Evolutionary conservation across 2,888 invertebrate genomes (phyloP), one percentile per base, ranked within the genome.

Genomic region (Philopedon plagiatum): DNA sequence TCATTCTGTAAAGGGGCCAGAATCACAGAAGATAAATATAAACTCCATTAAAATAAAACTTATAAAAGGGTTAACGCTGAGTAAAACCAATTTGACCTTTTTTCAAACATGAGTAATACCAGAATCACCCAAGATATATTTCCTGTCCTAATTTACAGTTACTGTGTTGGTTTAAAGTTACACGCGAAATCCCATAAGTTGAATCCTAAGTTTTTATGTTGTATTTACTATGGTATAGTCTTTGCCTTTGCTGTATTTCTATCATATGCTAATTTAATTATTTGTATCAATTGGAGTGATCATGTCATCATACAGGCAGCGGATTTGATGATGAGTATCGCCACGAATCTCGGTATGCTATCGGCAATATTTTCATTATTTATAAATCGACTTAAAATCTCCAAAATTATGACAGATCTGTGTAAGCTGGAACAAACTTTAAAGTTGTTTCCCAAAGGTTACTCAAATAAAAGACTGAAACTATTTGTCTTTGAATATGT

Each of bases 271-370:
- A 74, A 71, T 58, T 67, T 71, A 13, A 29, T 44, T 37, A 39
- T 61, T 11, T 58, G 37, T 3, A 41, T 77, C 7, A 60, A 73
- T 72, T 2, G 65, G 15, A 15, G 32, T 5, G 60, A 62, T 11
- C 75, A 77, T 51, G 39, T 69, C 7, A 65, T 76, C n/a, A 71
- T 71, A 4, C 76, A 77, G 63, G 44, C 74, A 39, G 74, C 74
- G 15, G 75, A 76, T 61, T 62, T 74, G 13, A 34, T 77, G 21
- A 70, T 68, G 34, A 61, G 60, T 37, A 21, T 76, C 7, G 73
- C 75, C 15, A 74, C 65, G 34, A 70, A 71, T 19, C 19, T 65
- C n/a, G 58, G 76, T 9, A 73, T 74, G 71, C 8, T 73, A 5
- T 60, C 56, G n/a, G 56, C 74, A 19, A 56, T 76, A 37, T 15